phyloP scores from a whole-genome alignment of 2,888 invertebrate genomes.

The Rutpela maculata region DNA sequence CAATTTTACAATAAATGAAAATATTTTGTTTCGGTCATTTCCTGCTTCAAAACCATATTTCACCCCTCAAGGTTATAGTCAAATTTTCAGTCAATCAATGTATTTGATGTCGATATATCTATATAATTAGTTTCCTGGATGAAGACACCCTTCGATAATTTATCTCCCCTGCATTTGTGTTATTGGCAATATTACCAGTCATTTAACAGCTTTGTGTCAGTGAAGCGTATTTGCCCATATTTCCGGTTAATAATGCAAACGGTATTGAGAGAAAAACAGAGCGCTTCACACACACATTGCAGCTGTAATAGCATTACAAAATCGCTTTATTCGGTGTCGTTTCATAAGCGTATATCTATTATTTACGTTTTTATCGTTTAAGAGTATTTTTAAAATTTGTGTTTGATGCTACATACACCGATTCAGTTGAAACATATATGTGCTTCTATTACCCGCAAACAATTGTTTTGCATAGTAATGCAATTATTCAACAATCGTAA shows the following conservation, averaged over 20 bases:
- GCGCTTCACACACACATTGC: constrained; percentile 13
- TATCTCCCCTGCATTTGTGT: constrained; percentile 54
- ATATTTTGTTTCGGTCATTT: too few relatives aligned
- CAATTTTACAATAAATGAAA: too few relatives aligned
- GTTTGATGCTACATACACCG: not conserved
- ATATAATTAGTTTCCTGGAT: constrained; percentile 7
- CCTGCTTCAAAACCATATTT: too few relatives aligned
- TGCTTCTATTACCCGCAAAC: not conserved
- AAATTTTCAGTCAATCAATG: not conserved
- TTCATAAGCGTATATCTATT: too few relatives aligned
- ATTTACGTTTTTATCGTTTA: too few relatives aligned
- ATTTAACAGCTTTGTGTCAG: constrained; percentile 54
- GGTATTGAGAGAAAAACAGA: constrained; percentile 15
- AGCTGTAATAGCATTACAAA: not conserved
- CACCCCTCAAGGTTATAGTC: too few relatives aligned
- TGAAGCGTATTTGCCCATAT: constrained; percentile 50
- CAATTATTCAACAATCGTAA: too few relatives aligned
- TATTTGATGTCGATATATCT: not conserved
- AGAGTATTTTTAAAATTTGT: not conserved
- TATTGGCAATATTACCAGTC: constrained; percentile 58
- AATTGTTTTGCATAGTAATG: not conserved
- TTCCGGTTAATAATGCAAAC: constrained; percentile 41
- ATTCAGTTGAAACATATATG: not conserved
- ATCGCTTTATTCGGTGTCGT: too few relatives aligned
- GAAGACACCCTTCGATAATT: constrained; percentile 44